Evolutionary conservation across 1,140 invertebrate genomes (phyloP), one percentile per base, ranked within the genome.

Genomic region (Drosophila willistoni): DNA sequence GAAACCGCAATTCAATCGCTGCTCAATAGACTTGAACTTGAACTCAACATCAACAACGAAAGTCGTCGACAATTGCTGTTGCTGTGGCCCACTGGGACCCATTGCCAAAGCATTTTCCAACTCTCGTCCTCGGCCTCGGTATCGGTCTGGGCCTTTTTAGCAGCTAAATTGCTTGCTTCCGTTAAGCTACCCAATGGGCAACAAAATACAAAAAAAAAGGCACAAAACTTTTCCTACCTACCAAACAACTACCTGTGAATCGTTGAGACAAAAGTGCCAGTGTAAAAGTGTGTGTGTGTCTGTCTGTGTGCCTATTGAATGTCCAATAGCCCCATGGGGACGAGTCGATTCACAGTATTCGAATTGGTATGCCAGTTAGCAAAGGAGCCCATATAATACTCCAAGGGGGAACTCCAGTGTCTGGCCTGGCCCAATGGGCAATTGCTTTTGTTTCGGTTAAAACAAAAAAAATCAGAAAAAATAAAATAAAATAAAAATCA

Each of bases 131-230:
- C 3, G 34, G 34, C 34, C 34, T 76, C 51, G 68, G 56, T 29
- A 44, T 75, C 67, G 75, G 41, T 57, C 56, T 59, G 36, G 66
- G 84, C 77, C 84, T 89, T 87, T 87, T 89, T 83, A 87, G 84
- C 81, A 83, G 77, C 84, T 87, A 87, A 87, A 87, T 87, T 87
- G 84, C 84, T 77, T 65, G 80, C 84, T 87, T 87, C 84, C 84
- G 84, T 84, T 87, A 81, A 87, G 84, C 89, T 87, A 73, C 68
- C 80, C 84, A 72, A 41, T 14, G 84, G 84, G 79, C 68, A 57
- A 44, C 12, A 39, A 22, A 54, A 41, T 36, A 17, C 5, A 55
- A 65, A 65, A 67, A 56, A 41, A 70, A 12, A 68, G 61, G 29
- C 29, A 29, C 29, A 29, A 39, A 77, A 42, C 69, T 84, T 64